phyloP scores from a whole-genome alignment of 2,113 vertebrate genomes.

The Dipodomys stephensi region DNA sequence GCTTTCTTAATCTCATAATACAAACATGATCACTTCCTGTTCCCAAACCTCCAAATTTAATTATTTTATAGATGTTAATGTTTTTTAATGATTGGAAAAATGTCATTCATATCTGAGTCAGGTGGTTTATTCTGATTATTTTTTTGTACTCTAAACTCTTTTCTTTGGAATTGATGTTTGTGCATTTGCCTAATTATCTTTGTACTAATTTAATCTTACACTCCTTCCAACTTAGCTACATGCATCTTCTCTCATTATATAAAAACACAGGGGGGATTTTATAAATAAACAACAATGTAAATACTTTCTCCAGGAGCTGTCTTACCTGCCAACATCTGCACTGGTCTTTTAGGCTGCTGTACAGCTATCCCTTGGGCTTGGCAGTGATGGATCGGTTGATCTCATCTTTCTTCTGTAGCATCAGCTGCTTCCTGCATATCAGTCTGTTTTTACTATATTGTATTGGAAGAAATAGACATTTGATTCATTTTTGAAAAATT shows the following conservation, averaged over 20 bases:
- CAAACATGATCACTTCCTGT: neutral
- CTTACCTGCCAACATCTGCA: neutral
- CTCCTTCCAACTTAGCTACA: neutral
- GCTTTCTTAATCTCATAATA: neutral
- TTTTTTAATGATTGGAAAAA: neutral
- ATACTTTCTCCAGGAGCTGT: neutral
- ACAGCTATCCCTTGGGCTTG: neutral
- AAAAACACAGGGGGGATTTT: neutral
- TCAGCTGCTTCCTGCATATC: neutral
- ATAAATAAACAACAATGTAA: neutral
- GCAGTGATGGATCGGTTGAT: neutral
- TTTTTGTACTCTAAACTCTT: neutral
- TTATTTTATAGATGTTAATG: neutral
- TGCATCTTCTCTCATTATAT: neutral
- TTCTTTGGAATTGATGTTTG: neutral
- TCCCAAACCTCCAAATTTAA: neutral
- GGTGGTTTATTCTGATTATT: neutral
- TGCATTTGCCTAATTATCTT: neutral
- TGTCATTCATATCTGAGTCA: neutral
- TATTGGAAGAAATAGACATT: neutral
- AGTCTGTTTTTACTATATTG: neutral
- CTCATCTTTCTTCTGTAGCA: neutral
- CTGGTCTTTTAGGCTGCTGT: neutral
- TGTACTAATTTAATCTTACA: neutral
- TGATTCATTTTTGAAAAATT: neutral